Evolutionary conservation across 2,797 vertebrate species (phyloP).

Genomic region (Mormyrus hasselquistii): DNA sequence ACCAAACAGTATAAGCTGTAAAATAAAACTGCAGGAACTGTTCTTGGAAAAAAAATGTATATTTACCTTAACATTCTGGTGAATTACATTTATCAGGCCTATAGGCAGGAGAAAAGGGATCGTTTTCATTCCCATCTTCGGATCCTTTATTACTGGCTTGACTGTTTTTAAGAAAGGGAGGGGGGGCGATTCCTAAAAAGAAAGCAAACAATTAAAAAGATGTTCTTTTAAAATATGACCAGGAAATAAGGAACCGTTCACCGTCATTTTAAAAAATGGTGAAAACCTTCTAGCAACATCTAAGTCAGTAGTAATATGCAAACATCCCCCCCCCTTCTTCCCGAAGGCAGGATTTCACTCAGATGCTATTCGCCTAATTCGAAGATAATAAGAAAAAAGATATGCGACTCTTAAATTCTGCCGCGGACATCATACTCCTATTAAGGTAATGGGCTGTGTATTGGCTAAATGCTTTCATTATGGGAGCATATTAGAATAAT

Average conservation of each 20-base stretch:
- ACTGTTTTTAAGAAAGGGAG: slow-evolving; percentile 50
- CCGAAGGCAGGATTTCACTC: slow-evolving; percentile 67
- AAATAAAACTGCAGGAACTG: slow-evolving; percentile 33
- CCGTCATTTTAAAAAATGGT: slow-evolving; percentile 53
- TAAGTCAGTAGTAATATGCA: slow-evolving; percentile 65
- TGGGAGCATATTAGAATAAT: not conserved
- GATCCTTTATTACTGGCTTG: slow-evolving; percentile 60
- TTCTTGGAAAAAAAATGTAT: slow-evolving; percentile 45
- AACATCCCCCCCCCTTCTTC: slow-evolving; percentile 56
- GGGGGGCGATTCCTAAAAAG: slow-evolving; percentile 60
- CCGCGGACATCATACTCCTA: slow-evolving; percentile 45
- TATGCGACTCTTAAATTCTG: slow-evolving; percentile 22
- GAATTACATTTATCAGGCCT: slow-evolving; percentile 70
- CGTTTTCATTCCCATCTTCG: slow-evolving; percentile 69
- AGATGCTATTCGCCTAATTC: slow-evolving; percentile 48
- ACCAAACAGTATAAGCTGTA: slow-evolving; percentile 25
- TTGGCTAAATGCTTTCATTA: slow-evolving; percentile 41
- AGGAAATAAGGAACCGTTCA: slow-evolving; percentile 47
- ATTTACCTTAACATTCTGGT: slow-evolving; percentile 72
- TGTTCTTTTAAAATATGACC: slow-evolving; percentile 45
- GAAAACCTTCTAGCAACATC: slow-evolving; percentile 65
- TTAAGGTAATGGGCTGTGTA: slow-evolving; percentile 53
- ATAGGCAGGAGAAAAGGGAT: slow-evolving; percentile 60
- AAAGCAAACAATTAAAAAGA: slow-evolving; percentile 59
- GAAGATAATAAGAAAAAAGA: slow-evolving; percentile 43